Percentiles rank a stretch among this genome's conserved stretches.
Evolutionary conservation across 2,888 invertebrate species (phyloP).

Genomic region (Capitulum mitella): DNA sequence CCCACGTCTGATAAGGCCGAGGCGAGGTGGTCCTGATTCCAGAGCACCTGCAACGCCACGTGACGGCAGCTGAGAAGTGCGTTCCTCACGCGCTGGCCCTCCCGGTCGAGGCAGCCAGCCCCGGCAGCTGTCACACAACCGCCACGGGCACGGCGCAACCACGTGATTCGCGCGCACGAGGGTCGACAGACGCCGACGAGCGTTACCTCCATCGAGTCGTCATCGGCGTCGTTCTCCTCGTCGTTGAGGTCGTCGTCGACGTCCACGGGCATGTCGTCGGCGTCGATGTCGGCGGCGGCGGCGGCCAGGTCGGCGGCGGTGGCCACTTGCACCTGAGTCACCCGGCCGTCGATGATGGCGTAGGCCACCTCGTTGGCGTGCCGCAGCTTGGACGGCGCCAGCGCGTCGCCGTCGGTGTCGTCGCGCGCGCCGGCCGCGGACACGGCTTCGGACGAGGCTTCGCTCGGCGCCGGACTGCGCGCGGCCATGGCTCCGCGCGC

Average conservation of each 20-base stretch:
- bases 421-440: slow-evolving; percentile 7
- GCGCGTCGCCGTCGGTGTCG: neutral
- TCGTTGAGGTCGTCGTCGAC: slow-evolving; percentile 4
- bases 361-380: slow-evolving; percentile 6
- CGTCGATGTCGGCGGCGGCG: slow-evolving; percentile 1
- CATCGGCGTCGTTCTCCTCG: slow-evolving; percentile 4
- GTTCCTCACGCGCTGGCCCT: too few species aligned
- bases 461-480: neutral
- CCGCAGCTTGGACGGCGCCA: neutral
- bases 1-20: too few species aligned
- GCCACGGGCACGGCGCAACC: too few species aligned
- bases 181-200: too few species aligned
- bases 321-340: slow-evolving; percentile 17
- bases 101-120: too few species aligned
- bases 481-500: neutral
- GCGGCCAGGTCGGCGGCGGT: slow-evolving; percentile 15
- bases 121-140: too few species aligned
- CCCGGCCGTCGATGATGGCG: slow-evolving; percentile 25
- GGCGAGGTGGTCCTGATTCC: too few species aligned
- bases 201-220: slow-evolving; percentile 9
- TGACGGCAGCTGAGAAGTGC: too few species aligned
- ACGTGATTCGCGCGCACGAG: too few species aligned
- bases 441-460: neutral
- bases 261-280: slow-evolving; percentile 8
- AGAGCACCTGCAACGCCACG: too few species aligned